A percentile compares a stretch with the other conserved stretches of the same genome.
Evolutionary conservation across 2,113 vertebrate genomes (phyloP).

Genomic region (Chamaetylas fuelleborni): DNA sequence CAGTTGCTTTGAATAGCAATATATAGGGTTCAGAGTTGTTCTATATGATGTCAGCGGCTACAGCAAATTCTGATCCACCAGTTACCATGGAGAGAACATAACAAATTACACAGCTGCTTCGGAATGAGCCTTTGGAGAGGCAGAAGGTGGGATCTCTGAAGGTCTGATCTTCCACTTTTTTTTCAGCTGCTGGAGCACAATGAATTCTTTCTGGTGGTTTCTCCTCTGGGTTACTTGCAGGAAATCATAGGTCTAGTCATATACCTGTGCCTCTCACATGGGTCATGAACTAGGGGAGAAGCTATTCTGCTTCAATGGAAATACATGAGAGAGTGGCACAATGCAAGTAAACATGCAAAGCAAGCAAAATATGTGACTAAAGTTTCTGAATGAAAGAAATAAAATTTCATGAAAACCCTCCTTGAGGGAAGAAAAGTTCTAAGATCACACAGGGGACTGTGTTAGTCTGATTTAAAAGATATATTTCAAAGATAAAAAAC

Average conservation of each 20-base stretch:
- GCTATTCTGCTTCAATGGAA: background rate
- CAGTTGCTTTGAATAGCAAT: background rate
- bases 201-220: background rate
- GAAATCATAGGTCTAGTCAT: background rate
- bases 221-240: background rate
- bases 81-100: background rate
- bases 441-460: background rate
- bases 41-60: background rate
- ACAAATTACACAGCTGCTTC: background rate
- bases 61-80: background rate
- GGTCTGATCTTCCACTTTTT: background rate
- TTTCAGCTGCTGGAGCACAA: background rate
- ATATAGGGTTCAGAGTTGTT: background rate
- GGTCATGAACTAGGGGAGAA: background rate
- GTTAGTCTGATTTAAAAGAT: background rate
- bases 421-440: background rate
- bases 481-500: background rate
- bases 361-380: background rate
- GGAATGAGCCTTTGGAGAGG: background rate
- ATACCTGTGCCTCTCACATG: background rate
- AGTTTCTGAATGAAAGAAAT: background rate
- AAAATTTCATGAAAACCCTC: accelerated
- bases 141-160: background rate
- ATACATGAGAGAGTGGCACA: background rate
- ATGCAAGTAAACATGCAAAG: background rate